Evolutionary conservation across 2,797 vertebrate species (phyloP), one percentile per base, ranked within the genome.

Genomic region (Chrysolophus pictus): DNA sequence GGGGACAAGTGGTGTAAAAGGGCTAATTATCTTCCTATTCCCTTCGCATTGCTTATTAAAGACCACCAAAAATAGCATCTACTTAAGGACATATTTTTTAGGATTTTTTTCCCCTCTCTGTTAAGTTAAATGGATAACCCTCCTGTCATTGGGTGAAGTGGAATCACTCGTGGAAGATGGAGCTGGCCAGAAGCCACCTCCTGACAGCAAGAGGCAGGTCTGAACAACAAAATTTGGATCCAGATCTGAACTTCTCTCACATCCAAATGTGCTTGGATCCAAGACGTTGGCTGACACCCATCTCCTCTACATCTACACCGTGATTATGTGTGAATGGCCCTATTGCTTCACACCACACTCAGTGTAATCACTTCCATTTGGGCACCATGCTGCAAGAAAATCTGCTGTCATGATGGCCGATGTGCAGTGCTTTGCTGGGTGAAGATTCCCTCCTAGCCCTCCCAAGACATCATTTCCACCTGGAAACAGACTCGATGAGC

Each of bases 1-100:
- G 70, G 92, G 91, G 94, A 94, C 31, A 73, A 89, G 68, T 1
- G 2, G 74, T 0, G 0, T 92, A 94, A 86, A 94, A 94, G 83
- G 87, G 60, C 91, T 95, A 95, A 96, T 96, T 96, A 95, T 92
- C 91, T 94, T 93, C 78, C 71, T 94, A 92, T 86, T 95, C 89
- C 91, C 87, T 56, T 39, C 0, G 3, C 8, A 0, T 0, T 0
- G 23, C 60, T 41, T 91, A 26, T 86, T 92, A 95, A 90, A 92
- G 89, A 87, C 89, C 78, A 91, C 89, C 89, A 86, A 91, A 94
- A 96, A 92, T 94, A 96, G 85, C 85, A 84, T 56, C 87, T 33
- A 21, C 60, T 92, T 49, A 42, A 84, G 64, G 68, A 93, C 3
- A 18, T 39, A 26, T 46, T 13, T 11, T 71, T 75, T 74, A 59